A percentile compares a stretch with the other conserved stretches of the same genome.
phyloP scores from a whole-genome alignment of 2,888 invertebrate genomes.

The Oscheius sp. region DNA sequence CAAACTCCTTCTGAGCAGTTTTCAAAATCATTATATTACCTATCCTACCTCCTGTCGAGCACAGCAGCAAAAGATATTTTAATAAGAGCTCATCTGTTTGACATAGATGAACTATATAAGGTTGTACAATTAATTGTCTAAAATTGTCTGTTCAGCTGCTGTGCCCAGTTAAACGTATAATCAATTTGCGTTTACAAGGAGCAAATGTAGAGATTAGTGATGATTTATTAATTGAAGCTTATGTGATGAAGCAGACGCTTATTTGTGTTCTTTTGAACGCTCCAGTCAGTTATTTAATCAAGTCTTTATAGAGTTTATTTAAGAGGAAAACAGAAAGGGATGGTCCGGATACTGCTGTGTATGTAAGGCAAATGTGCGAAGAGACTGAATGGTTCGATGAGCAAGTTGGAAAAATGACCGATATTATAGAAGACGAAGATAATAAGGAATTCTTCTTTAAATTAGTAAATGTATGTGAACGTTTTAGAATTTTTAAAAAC shows the following conservation, averaged over 20 bases:
- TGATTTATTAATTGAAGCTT: background rate
- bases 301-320: background rate
- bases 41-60: background rate
- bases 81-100: background rate
- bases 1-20: background rate
- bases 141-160: background rate
- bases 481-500: background rate
- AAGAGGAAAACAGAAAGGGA: background rate
- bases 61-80: background rate
- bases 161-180: background rate
- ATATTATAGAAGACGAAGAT: background rate
- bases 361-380: background rate
- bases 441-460: slow-evolving; percentile 1
- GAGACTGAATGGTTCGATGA: slow-evolving; percentile 8
- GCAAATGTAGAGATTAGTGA: background rate
- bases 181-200: background rate
- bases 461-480: background rate
- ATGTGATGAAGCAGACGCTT: slow-evolving; percentile 10
- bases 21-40: background rate
- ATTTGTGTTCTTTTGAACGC: background rate
- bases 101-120: background rate
- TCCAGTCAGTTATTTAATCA: background rate
- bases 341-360: background rate
- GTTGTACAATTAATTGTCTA: background rate
- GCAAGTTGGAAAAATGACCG: background rate